These are phyloP conservation scores for Galaxias olidus DNA, from an alignment of 2,797 vertebrate genomes.

Conservation along the genomic window DNA sequence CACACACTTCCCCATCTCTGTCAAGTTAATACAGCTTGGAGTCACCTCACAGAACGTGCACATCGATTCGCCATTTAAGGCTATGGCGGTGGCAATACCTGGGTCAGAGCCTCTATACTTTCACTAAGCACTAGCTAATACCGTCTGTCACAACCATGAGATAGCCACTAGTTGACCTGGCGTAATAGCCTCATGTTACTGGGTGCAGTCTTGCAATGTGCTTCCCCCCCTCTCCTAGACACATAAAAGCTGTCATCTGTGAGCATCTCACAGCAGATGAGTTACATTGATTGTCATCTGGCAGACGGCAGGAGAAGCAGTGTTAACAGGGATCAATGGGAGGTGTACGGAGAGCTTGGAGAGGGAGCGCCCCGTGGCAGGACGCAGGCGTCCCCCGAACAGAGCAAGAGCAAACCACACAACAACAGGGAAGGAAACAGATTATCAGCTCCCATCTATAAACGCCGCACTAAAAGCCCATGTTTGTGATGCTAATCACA, in stretches of 20 bases:
- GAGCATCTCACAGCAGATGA: conserved; percentile 34
- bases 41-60: no score
- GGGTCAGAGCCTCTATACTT: no score
- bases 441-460: conserved; percentile 55
- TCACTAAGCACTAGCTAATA: no score
- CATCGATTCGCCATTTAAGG: no score
- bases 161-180: no score
- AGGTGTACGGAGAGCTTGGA: conserved; percentile 9
- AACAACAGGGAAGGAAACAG: conserved; percentile 45
- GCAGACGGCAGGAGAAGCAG: conserved; percentile 19
- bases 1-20: no score
- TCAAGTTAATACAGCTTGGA: no score
- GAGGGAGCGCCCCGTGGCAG: background rate
- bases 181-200: no score
- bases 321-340: conserved; percentile 31
- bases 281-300: conserved; percentile 50
- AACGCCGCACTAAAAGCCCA: conserved; percentile 51
- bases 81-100: no score
- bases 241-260: conserved; percentile 58
- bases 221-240: conserved; percentile 21
- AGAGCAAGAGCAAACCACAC: background rate
- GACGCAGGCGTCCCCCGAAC: background rate
- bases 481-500: conserved; percentile 63
- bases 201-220: background rate
- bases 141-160: no score